Evolutionary conservation across 1,140 invertebrate genomes (phyloP), one percentile per base, ranked within the genome.

Genomic region (Drosophila santomea): DNA sequence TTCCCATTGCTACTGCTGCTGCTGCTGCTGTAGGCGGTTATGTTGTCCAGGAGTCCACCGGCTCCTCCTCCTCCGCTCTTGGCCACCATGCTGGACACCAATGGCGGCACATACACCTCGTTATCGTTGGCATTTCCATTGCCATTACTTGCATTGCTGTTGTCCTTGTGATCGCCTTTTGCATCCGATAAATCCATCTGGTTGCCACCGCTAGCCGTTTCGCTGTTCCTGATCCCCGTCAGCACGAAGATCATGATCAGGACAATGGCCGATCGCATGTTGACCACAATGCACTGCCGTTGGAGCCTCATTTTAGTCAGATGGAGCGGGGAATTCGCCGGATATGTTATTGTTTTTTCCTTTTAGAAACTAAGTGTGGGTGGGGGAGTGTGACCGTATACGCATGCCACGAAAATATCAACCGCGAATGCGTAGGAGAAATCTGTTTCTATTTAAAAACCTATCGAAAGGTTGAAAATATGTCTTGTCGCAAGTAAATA

Each of bases 241-340:
- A 93, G 68, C 32, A 94, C 75, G 43, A 94, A 85, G 15, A 93
- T 88, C 32, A 93, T 56, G 23, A 93, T 76, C 10, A 93, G 75
- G n/a, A 92, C 91, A 50, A 90, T 66, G 25, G 91, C 93, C n/a
- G 91, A 91, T 32, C 93, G 90, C 78, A 92, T 91, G 76, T 93
- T 93, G 59, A 94, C 92, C 25, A 93, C 92, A 38, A 93, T 86
- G 78, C 93, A 93, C 71, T 88, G 83, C 0, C 78, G 77, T 28
- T 85, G 76, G 11, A 68, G 60, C 50, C 23, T 17, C 79, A 89
- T 86, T 15, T 57, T 63, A 10, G 1, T 2, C 15, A 5, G 5
- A 44, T 52, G 14, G 17, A 5, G 12, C 11, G 20, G 11, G 35
- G 44, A 17, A 12, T 6, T 4, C 32, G 25, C 38, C 38, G 55